Evolutionary conservation across 1,140 invertebrate species (phyloP).

Genomic region (Babylonia areolata): DNA sequence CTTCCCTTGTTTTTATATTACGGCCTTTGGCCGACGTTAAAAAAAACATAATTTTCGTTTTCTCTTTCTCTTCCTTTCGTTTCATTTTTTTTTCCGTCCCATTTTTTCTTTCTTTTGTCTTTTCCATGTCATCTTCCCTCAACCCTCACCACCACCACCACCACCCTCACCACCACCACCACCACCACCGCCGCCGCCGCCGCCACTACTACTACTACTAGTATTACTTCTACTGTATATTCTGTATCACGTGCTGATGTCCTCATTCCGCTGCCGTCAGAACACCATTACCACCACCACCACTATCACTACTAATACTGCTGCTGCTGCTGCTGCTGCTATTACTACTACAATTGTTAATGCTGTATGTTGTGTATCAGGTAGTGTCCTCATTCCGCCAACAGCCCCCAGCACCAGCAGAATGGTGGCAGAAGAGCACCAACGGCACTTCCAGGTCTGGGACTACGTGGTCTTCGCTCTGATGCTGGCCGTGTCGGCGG

Average conservation of each 20-base stretch:
- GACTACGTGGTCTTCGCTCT: slow-evolving; percentile 64
- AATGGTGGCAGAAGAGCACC: neutral
- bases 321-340: too few species aligned
- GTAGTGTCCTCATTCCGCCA: too few species aligned
- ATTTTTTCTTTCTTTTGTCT: neutral
- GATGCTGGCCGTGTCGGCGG: slow-evolving; percentile 74
- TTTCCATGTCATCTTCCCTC: neutral
- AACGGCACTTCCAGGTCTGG: slow-evolving; percentile 49
- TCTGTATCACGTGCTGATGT: slow-evolving; percentile 76
- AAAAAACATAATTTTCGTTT: slow-evolving; percentile 20
- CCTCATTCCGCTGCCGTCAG: neutral
- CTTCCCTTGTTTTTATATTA: too few species aligned
- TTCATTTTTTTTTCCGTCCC: neutral
- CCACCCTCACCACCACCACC: neutral
- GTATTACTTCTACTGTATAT: slow-evolving; percentile 98
- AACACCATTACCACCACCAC: slow-evolving; percentile 88
- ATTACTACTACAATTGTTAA: too few species aligned
- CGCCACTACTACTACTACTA: slow-evolving; percentile 81
- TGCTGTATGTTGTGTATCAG: too few species aligned
- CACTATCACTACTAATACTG: too few species aligned
- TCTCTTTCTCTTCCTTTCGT: neutral
- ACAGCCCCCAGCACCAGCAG: neutral
- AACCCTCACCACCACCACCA: neutral
- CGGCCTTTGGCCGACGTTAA: neutral
- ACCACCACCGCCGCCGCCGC: neutral